Percentiles rank a stretch among this genome's conserved stretches.
Evolutionary conservation across 2,113 vertebrate species (phyloP).

Genomic region (Mormyrus lacerda): DNA sequence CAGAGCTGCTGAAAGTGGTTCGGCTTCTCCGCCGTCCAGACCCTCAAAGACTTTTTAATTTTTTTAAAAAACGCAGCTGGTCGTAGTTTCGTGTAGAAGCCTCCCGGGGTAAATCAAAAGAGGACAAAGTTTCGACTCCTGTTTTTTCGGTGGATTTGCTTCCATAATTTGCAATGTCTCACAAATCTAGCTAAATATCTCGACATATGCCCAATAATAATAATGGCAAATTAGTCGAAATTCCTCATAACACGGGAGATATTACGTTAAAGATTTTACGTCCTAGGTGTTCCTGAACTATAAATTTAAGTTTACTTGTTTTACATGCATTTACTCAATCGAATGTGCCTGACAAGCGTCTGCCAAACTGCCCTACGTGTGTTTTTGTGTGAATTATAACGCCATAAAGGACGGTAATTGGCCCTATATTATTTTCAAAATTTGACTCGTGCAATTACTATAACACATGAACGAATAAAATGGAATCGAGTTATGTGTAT

Average conservation of each 20-base stretch:
- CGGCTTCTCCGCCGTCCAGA: constrained; percentile 11
- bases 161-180: neutral
- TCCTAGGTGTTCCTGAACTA: neutral
- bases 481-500: neutral
- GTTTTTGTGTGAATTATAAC: neutral
- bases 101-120: neutral
- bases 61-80: neutral
- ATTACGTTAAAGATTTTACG: neutral
- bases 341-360: neutral
- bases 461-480: neutral
- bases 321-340: neutral
- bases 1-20: constrained; percentile 21
- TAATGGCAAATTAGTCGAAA: neutral
- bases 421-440: neutral
- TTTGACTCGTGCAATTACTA: neutral
- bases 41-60: neutral
- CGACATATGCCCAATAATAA: neutral
- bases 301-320: neutral
- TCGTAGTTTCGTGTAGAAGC: neutral
- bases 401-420: neutral
- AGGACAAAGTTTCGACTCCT: neutral
- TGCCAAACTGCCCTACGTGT: neutral
- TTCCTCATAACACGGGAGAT: neutral
- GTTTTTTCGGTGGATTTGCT: neutral
- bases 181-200: neutral